Evolutionary conservation across 2,113 vertebrate species (phyloP).

Genomic region (Alethe diademata): DNA sequence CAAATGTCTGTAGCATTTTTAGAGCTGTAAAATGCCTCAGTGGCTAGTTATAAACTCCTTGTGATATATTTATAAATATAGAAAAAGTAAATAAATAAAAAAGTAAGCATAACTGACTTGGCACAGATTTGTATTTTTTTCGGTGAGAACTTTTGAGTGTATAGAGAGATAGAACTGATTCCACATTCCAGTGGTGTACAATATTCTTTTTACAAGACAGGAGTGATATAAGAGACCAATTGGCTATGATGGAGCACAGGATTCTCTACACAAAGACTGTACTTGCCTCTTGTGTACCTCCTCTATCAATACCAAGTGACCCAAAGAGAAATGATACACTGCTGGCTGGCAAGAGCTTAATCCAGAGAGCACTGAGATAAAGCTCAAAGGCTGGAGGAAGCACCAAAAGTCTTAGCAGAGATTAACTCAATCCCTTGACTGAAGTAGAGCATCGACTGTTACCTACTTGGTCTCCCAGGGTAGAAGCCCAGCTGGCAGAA

Average conservation of each 20-base stretch:
- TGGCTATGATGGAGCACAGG: background rate
- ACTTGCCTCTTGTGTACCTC: background rate
- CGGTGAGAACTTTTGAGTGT: background rate
- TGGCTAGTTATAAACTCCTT: background rate
- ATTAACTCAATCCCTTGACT: constrained; percentile 56
- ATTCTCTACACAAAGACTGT: background rate
- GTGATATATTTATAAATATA: background rate
- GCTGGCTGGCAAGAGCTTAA: background rate
- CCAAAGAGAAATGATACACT: background rate
- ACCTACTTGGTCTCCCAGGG: background rate
- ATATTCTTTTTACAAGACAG: background rate
- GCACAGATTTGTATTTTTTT: background rate
- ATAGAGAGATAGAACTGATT: background rate
- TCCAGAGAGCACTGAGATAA: background rate
- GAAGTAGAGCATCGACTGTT: constrained; percentile 22
- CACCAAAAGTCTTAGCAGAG: constrained; percentile 46
- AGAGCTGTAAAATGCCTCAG: background rate
- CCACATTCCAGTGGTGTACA: background rate
- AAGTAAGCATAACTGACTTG: background rate
- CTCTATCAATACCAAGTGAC: background rate
- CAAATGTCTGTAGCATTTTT: background rate
- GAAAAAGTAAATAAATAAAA: background rate
- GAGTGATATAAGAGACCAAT: background rate
- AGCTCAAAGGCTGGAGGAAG: constrained; percentile 46
- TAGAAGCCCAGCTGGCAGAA: background rate